phyloP scores from a whole-genome alignment of 2,113 vertebrate species.

The Rhegmatorhina hoffmannsi region DNA sequence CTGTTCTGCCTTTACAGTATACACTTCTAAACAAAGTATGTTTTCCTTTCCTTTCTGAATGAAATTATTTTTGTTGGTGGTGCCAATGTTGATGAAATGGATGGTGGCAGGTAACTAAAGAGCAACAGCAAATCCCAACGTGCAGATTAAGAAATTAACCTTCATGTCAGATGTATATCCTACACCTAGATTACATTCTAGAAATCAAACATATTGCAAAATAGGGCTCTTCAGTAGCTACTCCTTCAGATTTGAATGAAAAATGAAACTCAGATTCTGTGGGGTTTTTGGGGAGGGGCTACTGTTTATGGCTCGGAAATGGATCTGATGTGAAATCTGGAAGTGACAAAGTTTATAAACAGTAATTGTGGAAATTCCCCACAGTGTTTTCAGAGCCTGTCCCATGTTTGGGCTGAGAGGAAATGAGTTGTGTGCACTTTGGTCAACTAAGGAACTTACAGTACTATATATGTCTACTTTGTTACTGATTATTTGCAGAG shows the following conservation, averaged over 20 bases:
- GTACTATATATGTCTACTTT: not conserved
- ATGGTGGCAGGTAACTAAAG: not conserved
- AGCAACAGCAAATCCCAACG: not conserved
- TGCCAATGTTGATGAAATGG: not conserved
- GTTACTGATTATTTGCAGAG: not conserved
- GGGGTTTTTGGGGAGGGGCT: rapidly evolving
- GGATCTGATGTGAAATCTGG: not conserved
- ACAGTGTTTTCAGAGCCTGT: not conserved
- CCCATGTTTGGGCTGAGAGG: no score
- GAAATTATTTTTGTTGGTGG: not conserved
- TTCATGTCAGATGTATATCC: not conserved
- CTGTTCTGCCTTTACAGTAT: not conserved
- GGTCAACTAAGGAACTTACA: not conserved
- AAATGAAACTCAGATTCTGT: not conserved
- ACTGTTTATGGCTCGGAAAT: not conserved
- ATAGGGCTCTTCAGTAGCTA: not conserved
- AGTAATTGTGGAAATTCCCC: not conserved
- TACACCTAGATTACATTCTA: not conserved
- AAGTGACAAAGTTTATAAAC: not conserved
- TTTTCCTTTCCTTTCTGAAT: not conserved
- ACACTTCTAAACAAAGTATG: not conserved
- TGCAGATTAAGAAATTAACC: not conserved
- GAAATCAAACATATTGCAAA: not conserved
- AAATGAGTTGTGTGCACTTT: not conserved
- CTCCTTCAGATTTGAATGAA: not conserved